These are phyloP conservation scores for Ptilorrhoa leucosticta DNA, from an alignment of 2,113 vertebrate species.

Conservation along the genomic window DNA sequence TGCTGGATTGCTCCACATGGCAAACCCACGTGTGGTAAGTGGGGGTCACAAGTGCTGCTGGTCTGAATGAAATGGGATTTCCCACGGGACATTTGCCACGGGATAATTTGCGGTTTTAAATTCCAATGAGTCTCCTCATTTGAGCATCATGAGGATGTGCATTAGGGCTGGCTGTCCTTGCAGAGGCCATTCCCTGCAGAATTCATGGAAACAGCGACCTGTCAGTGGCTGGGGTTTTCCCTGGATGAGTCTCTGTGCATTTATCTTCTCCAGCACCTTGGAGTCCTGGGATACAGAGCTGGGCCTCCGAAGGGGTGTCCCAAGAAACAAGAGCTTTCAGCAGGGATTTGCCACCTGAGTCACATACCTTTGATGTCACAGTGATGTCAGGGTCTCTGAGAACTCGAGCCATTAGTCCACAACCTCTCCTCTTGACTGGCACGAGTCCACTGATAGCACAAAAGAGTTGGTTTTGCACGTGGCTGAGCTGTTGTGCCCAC, in stretches of 20 bases:
- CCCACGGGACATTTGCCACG: fast-evolving
- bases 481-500: not conserved
- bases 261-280: not conserved
- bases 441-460: fast-evolving
- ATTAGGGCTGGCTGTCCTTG: not conserved
- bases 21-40: not conserved
- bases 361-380: not conserved
- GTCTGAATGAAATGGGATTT: not conserved
- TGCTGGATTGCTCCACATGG: not conserved
- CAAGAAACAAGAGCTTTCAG: not conserved
- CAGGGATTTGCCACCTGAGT: not conserved
- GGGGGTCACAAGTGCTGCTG: not conserved
- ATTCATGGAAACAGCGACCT: not conserved
- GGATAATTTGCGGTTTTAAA: not conserved
- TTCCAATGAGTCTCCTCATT: not conserved
- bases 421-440: not conserved
- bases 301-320: not conserved
- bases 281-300: not conserved
- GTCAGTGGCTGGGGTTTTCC: not conserved
- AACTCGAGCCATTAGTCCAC: not conserved
- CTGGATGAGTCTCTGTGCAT: not conserved
- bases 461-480: fast-evolving
- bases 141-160: not conserved
- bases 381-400: not conserved
- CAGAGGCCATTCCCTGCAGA: not conserved